Evolutionary conservation across 2,113 vertebrate genomes (phyloP).

Genomic region (Passer montanus): DNA sequence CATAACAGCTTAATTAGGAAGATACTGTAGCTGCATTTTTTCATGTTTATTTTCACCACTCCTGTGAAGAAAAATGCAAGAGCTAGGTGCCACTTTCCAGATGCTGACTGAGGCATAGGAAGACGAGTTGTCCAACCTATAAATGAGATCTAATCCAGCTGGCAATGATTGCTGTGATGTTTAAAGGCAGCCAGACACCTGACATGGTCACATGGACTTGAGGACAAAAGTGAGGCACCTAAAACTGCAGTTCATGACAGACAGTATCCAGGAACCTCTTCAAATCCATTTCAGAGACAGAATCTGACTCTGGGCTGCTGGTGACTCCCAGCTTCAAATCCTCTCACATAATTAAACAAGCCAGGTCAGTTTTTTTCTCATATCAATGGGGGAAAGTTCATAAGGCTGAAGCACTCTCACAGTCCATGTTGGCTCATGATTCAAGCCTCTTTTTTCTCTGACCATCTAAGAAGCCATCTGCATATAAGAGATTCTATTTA

Average conservation of each 20-base stretch:
- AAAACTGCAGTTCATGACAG: neutral
- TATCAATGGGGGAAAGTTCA: neutral
- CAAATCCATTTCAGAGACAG: neutral
- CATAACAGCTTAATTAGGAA: neutral
- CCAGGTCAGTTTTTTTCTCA: neutral
- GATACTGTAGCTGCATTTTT: neutral
- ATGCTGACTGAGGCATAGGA: neutral
- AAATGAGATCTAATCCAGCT: rapidly evolving
- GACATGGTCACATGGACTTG: neutral
- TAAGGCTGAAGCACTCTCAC: neutral
- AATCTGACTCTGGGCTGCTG: neutral
- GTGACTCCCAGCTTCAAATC: neutral
- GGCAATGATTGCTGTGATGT: neutral
- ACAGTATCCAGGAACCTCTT: neutral
- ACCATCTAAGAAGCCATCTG: neutral
- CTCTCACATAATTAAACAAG: neutral
- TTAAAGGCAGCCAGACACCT: neutral
- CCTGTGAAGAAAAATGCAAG: neutral
- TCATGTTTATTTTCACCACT: neutral
- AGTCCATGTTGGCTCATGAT: neutral
- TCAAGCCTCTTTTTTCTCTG: neutral
- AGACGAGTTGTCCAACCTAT: neutral
- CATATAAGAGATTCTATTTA: neutral
- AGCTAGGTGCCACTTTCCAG: neutral
- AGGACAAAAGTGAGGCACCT: neutral